Evolutionary conservation across 2,113 vertebrate genomes (phyloP).

Genomic region (Gadus macrocephalus): DNA sequence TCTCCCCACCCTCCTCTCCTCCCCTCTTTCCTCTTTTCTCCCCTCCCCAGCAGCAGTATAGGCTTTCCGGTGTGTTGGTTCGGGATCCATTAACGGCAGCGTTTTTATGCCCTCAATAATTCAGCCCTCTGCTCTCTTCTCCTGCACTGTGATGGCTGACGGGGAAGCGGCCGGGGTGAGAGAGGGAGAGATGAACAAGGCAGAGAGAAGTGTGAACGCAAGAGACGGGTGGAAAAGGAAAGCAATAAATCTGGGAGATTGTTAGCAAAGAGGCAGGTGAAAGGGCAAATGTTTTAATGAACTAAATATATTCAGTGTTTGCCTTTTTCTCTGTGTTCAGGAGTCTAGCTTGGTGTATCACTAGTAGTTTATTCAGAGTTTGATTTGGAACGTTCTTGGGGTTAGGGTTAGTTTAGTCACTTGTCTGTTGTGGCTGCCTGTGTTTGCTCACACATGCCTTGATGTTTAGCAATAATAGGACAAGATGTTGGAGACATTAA

Average conservation of each 20-base stretch:
- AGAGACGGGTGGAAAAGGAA: slow-evolving; percentile 17
- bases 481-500: slow-evolving; percentile 18
- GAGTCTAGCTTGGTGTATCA: too few relatives aligned
- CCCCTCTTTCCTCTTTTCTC: slow-evolving; percentile 42
- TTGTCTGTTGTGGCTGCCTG: background rate
- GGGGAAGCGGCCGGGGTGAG: slow-evolving; percentile 43
- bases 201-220: too few relatives aligned
- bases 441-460: background rate
- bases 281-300: background rate
- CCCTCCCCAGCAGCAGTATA: slow-evolving; percentile 56
- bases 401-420: background rate
- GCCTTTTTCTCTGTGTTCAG: background rate
- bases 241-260: background rate
- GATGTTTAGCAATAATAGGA: slow-evolving; percentile 26
- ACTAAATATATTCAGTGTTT: background rate
- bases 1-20: slow-evolving; percentile 42
- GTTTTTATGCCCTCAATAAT: slow-evolving; percentile 77
- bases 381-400: background rate
- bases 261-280: background rate
- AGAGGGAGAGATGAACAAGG: too few relatives aligned
- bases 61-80: slow-evolving; percentile 67
- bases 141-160: slow-evolving; percentile 50
- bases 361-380: background rate
- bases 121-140: slow-evolving; percentile 66
- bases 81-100: slow-evolving; percentile 71